Evolutionary conservation across 1,140 invertebrate genomes (phyloP).

Genomic region (Ostrea denselamellosa): DNA sequence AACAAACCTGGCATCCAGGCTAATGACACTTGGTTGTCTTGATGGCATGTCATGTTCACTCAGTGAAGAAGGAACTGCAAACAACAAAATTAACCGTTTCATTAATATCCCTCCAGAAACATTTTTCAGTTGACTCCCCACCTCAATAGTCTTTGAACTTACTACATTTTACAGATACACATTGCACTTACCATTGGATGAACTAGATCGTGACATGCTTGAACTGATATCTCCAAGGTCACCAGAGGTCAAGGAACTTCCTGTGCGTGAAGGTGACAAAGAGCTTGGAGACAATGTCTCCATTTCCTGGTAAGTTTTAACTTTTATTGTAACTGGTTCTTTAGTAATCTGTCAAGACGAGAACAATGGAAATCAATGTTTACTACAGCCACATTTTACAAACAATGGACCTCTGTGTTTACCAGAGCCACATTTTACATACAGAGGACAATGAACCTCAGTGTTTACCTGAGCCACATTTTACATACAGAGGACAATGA

Average conservation of each 20-base stretch:
- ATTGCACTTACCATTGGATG: constrained; percentile 27
- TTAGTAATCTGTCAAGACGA: not conserved
- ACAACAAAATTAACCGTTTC: not conserved
- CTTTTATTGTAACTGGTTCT: not conserved
- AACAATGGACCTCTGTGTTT: too few relatives aligned
- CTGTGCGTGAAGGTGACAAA: constrained; percentile 64
- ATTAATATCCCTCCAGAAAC: not conserved
- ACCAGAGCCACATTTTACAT: too few relatives aligned
- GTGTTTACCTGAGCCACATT: too few relatives aligned
- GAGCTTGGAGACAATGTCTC: constrained; percentile 8
- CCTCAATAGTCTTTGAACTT: not conserved
- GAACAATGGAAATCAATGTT: too few relatives aligned
- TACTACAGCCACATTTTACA: too few relatives aligned
- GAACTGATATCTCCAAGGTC: constrained; percentile 69
- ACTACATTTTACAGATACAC: not conserved
- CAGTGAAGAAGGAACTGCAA: constrained; percentile 6
- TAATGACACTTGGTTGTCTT: not conserved
- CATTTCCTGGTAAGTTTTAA: constrained; percentile 10
- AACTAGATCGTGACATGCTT: constrained; percentile 57
- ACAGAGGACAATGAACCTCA: too few relatives aligned
- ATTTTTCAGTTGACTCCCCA: not conserved
- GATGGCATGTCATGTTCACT: constrained; percentile 25
- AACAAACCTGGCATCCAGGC: constrained; percentile 17
- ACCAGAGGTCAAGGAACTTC: constrained; percentile 67
- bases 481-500: too few relatives aligned